Evolutionary conservation across 2,797 vertebrate species (phyloP).

Genomic region (Mallotus villosus): DNA sequence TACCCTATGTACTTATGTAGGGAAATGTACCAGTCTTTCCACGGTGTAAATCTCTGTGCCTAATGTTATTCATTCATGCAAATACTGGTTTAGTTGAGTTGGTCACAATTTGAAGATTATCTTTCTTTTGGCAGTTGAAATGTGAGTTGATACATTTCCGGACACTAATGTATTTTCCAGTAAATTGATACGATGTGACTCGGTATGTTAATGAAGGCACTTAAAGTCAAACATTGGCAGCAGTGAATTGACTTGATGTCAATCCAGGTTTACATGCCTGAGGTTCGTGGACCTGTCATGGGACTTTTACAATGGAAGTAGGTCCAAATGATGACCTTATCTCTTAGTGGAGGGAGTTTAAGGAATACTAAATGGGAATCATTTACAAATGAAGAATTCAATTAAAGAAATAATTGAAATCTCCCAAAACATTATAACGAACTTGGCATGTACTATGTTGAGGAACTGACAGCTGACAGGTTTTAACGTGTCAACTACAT

Average conservation of each 20-base stretch:
- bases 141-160: not conserved
- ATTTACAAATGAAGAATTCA: too few species aligned
- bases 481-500: not conserved
- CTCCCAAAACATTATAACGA: too few species aligned
- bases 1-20: not conserved
- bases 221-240: conserved; percentile 69
- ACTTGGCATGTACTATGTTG: too few species aligned
- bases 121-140: not conserved
- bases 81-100: not conserved
- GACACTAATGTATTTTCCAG: not conserved
- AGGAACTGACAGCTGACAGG: not conserved
- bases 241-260: not conserved
- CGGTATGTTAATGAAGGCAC: conserved; percentile 30
- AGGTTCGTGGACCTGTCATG: conserved; percentile 45
- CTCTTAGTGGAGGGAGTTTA: not conserved
- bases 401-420: too few species aligned
- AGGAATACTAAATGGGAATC: not conserved
- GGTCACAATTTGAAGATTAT: not conserved
- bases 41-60: not conserved
- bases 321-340: conserved; percentile 8
- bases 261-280: conserved; percentile 16
- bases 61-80: not conserved
- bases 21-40: not conserved
- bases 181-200: conserved; percentile 23
- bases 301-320: conserved; percentile 57